Evolutionary conservation across 2,113 vertebrate species (phyloP), one percentile per base, ranked within the genome.

Genomic region (Acanthisitta chloris): DNA sequence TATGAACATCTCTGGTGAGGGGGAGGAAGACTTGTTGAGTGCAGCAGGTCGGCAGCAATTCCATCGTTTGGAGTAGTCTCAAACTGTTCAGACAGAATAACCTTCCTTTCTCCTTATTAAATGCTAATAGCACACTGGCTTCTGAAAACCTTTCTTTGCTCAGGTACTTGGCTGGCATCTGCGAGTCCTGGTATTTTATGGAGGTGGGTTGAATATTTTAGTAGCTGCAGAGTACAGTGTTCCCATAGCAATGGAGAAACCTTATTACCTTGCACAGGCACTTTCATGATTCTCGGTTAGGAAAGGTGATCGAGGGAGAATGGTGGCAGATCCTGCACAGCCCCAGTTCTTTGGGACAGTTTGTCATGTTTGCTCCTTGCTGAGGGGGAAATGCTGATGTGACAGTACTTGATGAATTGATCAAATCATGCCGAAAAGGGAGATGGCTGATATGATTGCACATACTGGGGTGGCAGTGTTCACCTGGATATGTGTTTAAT

Each of bases 211-310:
- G 89, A 67, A 33, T 85, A 61, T 96, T 95, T 92, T 48, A 57
- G 73, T 92, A 76, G 38, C 86, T 96, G 58, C 46, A 14, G 67
- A 71, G 43, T 48, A 23, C 58, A 78, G 87, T 73, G 94, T 96
- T 97, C 95, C 96, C 95, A 94, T 95, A 86, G 89, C 84, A 94
- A 94, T 96, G 64, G 24, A 82, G 64, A 81, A 91, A 78, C 52
- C 73, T 73, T 34, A 40, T 34, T 51, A 92, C 58, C 34, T 66
- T 76, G 57, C 15, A n/a, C n/a, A 88, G 65, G 72, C 80, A 40
- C 65, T 95, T 87, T 58, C 46, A 34, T 92, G 86, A 94, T 83
- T 86, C 76, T 67, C 51, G n/a, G 59, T n/a, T 42, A 86, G 65
- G 67, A 83, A 73, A 74, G 69, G 55, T 81, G 81, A 3, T 51